These are phyloP conservation scores for Frieseomelitta varia DNA, from an alignment of 1,140 invertebrate species.

Conservation along the genomic window DNA sequence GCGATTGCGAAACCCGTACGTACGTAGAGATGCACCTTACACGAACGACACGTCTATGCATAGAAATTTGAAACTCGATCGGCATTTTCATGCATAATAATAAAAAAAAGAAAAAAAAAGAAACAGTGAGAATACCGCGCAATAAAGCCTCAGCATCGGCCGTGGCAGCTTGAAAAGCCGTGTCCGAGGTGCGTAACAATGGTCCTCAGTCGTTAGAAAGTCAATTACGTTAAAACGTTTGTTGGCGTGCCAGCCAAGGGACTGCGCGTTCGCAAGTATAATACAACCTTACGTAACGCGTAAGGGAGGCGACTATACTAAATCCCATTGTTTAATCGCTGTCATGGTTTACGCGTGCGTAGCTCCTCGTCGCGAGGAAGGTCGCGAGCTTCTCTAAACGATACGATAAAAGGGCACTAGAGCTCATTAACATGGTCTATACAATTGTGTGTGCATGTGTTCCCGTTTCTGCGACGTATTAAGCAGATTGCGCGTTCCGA, in stretches of 20 bases:
- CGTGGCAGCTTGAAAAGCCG: too few species aligned
- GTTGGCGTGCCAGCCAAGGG: background rate
- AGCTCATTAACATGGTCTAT: conserved; percentile 38
- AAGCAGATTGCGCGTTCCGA: conserved; percentile 40
- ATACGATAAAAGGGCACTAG: conserved; percentile 31
- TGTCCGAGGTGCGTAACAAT: background rate
- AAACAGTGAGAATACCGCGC: too few species aligned
- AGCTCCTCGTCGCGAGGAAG: conserved; percentile 34
- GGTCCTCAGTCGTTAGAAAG: background rate
- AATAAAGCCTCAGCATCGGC: too few species aligned
- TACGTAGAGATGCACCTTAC: too few species aligned
- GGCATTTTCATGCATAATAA: conserved; percentile 1
- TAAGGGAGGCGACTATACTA: conserved; percentile 11
- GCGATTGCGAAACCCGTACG: background rate
- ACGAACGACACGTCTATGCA: background rate
- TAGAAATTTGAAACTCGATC: background rate
- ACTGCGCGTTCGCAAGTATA: background rate
- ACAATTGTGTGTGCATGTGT: conserved; percentile 39
- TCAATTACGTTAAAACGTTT: conserved; percentile 33
- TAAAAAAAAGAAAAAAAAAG: background rate
- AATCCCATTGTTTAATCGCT: conserved; percentile 51
- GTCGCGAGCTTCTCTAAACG: conserved; percentile 32
- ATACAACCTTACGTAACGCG: conserved; percentile 13
- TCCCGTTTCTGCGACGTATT: conserved; percentile 30
- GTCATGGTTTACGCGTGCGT: conserved; percentile 35